Evolutionary conservation across 2,113 vertebrate species (phyloP).

Genomic region (Dicentrarchus labrax): DNA sequence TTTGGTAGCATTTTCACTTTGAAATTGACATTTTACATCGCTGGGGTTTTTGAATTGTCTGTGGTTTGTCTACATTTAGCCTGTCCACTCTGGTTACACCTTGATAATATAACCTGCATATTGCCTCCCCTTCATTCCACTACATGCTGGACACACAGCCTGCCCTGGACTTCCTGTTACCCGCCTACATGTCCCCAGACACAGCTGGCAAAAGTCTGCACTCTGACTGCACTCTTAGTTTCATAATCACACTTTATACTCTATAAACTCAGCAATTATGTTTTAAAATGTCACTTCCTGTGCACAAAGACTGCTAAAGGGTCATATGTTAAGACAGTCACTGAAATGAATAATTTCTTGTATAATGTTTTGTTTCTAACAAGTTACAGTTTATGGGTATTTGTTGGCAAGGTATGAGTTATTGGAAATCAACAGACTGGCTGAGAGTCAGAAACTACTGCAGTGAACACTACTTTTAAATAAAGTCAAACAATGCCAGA

Average conservation of each 20-base stretch:
- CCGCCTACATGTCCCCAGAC: too few relatives aligned
- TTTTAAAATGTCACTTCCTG: not conserved
- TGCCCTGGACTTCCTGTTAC: too few relatives aligned
- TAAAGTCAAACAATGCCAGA: not conserved
- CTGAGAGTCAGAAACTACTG: not conserved
- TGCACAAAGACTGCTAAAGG: not conserved
- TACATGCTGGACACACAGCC: too few relatives aligned
- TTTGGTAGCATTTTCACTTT: too few relatives aligned
- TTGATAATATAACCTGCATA: too few relatives aligned
- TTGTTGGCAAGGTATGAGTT: not conserved
- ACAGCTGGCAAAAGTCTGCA: too few relatives aligned
- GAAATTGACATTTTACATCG: too few relatives aligned
- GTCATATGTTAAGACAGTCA: not conserved
- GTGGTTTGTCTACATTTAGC: too few relatives aligned
- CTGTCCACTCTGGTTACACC: too few relatives aligned
- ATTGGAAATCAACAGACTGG: not conserved
- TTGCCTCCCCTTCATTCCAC: too few relatives aligned
- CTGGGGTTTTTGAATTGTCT: too few relatives aligned
- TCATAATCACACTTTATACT: not conserved
- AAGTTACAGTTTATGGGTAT: not conserved
- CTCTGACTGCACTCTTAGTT: too few relatives aligned
- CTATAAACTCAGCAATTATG: not conserved
- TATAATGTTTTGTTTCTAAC: not conserved
- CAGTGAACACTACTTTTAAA: constrained; percentile 16
- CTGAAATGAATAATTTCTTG: not conserved